Conservation (phyloP, 1,140 invertebrate genomes). For the Saxidomus purpurata region DNA sequence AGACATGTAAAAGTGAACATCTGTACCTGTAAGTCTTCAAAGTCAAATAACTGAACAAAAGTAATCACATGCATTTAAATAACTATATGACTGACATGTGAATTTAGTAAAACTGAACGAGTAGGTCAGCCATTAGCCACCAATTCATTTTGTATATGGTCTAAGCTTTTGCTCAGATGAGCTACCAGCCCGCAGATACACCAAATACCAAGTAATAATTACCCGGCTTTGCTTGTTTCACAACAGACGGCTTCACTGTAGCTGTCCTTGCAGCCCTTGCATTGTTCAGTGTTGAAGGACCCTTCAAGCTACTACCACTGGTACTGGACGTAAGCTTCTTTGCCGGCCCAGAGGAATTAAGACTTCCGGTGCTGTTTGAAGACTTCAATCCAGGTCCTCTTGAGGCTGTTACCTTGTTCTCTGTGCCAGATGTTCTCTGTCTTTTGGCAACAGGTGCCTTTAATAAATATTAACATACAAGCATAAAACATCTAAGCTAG, state of each 20-base stretch:
- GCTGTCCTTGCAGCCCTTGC: slow-evolving; percentile 12
- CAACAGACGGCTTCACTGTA: slow-evolving; percentile 33
- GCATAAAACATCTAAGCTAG: too few species aligned
- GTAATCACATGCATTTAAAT: too few species aligned
- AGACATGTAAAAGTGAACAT: too few species aligned
- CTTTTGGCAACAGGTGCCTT: slow-evolving; percentile 41
- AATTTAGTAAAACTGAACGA: too few species aligned
- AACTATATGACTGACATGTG: too few species aligned
- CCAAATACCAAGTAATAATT: not conserved
- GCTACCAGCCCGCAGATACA: too few species aligned
- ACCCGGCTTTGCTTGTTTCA: slow-evolving; percentile 30
- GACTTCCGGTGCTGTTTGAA: slow-evolving; percentile 45
- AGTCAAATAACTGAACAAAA: too few species aligned
- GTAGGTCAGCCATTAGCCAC: too few species aligned
- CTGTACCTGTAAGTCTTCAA: too few species aligned
- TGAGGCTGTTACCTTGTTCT: not conserved
- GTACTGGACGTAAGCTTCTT: not conserved
- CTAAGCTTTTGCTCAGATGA: too few species aligned
- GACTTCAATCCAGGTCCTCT: not conserved
- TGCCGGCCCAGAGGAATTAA: not conserved
- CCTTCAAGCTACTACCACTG: slow-evolving; percentile 13
- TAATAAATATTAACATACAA: too few species aligned
- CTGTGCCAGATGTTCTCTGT: slow-evolving; percentile 40
- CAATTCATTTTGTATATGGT: too few species aligned
- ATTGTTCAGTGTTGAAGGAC: not conserved